Evolutionary conservation across 2,888 invertebrate species (phyloP), one percentile per base, ranked within the genome.

Genomic region (Liopterus haemorrhoidalis): DNA sequence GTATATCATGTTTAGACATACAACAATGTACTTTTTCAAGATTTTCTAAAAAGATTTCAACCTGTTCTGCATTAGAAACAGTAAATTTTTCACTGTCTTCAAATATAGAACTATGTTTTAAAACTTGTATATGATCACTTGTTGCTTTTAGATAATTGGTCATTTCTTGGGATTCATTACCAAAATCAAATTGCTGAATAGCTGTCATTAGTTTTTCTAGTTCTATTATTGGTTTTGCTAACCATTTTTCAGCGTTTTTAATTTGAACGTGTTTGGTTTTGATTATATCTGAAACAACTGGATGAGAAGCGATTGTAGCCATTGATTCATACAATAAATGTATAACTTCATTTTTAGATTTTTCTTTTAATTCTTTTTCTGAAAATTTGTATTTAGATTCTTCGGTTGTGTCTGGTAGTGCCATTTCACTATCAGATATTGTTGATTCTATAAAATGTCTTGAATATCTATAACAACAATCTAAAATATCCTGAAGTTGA

Each of bases 1-100:
- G 38, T 5, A 44, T n/a, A n/a, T n/a, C n/a, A n/a, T n/a, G 22
- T 14, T 55, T 53, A n/a, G 53, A 48, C 18, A 67, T 58, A 24
- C 57, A 57, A 12, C 56, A 51, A 25, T 59, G 57, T 4, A 68
- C 52, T 48, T 61, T 57, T n/a, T 50, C 43, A 14, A 67, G 51
- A 24, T 65, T 61, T 38, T 54, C 56, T 1, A 56, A 47, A 22
- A 68, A 49, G 24, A 55, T 56, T 49, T 57, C 56, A 14, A 68
- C 52, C 46, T 62, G 59, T 3, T 41, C 48, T 6, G 64, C 51
- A 46, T 65, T 60, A 11, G 32, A 24, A 16, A 44, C n/a, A 4
- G 44, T 22, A 19, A 39, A 24, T 5, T 15, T 25, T 9, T 19
- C 35, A 35, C 21, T 32, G n/a, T 15, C 14, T 42, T 49, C 36